Evolutionary conservation across 2,113 vertebrate species (phyloP), one percentile per base, ranked within the genome.

Genomic region (Arenaria interpres): DNA sequence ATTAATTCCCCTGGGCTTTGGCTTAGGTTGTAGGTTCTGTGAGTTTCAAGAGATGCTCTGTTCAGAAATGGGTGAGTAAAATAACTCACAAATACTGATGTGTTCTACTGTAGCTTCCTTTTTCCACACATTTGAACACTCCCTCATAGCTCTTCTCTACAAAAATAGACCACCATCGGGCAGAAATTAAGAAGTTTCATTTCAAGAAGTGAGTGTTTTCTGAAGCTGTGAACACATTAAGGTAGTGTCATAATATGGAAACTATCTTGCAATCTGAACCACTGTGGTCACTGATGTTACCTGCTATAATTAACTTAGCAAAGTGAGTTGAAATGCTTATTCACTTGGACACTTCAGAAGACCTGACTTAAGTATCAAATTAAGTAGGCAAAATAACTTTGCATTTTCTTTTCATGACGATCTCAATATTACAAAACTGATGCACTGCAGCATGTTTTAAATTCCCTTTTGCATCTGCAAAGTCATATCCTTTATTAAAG

Each of bases 131-230:
- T 80, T 57, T 73, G 21, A 89, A 72, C 15, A 17, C 39, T 80
- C 45, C 8, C 33, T 91, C 59, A 25, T 50, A 80, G 66, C 48
- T 94, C 27, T 72, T 54, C 18, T 90, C n/a, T 85, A 35, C 43
- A 67, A 85, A 92, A 78, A 76, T 67, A 85, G 74, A 82, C 18
- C 20, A 77, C 13, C 12, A n/a, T 32, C 56, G 60, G 59, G 54
- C 35, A 93, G 72, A 94, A 88, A 88, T 67, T 33, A 88, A 90
- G n/a, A 76, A 76, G 54, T 90, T 93, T 93, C 37, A n/a, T 60
- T 93, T 94, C 72, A 59, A 92, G 82, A 90, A 94, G n/a, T 76
- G 67, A 91, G 25, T 85, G 25, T 94, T 90, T 93, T 87, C 94
- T 85, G 71, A 88, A 78, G 69, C 67, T 57, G 17, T 41, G 51